Evolutionary conservation across 2,888 invertebrate genomes (phyloP).

Genomic region (Iselma pallidipennis): DNA sequence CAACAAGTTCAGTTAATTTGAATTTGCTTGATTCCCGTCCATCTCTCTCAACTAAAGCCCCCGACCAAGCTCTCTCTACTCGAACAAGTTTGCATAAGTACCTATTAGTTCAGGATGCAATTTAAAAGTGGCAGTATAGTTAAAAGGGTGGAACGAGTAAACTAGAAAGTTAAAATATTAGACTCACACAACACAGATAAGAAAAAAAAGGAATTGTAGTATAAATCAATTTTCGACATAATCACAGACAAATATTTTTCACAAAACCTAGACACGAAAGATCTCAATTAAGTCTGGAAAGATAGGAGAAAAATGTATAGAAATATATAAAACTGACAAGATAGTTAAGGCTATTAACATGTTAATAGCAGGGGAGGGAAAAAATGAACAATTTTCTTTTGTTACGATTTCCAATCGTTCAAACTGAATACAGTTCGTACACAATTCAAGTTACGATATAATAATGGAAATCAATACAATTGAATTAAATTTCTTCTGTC

Average conservation of each 20-base stretch:
- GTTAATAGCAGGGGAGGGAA: background rate
- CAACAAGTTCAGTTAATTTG: background rate
- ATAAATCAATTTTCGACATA: too few species aligned
- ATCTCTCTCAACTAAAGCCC: too few species aligned
- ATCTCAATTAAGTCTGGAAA: background rate
- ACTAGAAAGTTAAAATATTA: background rate
- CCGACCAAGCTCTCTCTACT: background rate
- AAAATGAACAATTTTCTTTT: background rate
- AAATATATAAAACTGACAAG: background rate
- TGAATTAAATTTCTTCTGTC: too few species aligned
- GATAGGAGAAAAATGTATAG: background rate
- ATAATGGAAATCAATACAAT: too few species aligned
- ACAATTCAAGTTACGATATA: too few species aligned
- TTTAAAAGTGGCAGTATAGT: background rate
- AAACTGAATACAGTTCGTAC: background rate
- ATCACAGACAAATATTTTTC: too few species aligned
- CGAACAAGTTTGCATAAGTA: background rate
- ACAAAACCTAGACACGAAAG: background rate
- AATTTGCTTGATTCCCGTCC: background rate
- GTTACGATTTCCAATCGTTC: background rate
- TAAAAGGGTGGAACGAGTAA: background rate
- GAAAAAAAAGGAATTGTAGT: too few species aligned
- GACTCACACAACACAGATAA: too few species aligned
- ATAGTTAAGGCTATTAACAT: background rate
- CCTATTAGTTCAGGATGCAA: background rate